A percentile compares a stretch with the other conserved stretches of the same genome.
Evolutionary conservation across 1,140 invertebrate genomes (phyloP).

Genomic region (Heliothis subflexa): DNA sequence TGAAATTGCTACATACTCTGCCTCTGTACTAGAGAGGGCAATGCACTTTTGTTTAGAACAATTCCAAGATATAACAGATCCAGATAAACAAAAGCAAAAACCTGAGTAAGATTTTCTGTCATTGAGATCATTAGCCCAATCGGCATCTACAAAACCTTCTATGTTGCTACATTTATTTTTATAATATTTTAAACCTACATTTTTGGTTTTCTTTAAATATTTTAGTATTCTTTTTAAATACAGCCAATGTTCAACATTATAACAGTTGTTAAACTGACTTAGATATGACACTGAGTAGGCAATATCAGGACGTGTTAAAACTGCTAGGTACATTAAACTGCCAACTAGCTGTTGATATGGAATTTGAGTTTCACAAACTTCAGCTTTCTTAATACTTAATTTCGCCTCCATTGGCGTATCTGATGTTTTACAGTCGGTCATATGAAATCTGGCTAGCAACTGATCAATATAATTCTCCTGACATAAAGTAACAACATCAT

Average conservation of each 20-base stretch:
- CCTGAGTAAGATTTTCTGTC: not conserved
- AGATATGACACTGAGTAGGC: not conserved
- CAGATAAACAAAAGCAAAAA: not conserved
- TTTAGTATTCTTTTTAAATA: not conserved
- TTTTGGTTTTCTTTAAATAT: not conserved
- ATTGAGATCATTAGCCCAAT: not conserved
- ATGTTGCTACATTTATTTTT: not conserved
- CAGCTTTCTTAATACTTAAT: not conserved
- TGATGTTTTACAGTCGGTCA: not conserved
- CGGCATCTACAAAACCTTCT: not conserved
- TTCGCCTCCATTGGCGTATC: not conserved
- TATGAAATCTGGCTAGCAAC: not conserved
- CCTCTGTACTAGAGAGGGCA: not conserved
- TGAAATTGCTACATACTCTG: too few species aligned
- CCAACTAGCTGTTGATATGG: not conserved
- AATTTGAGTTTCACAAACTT: not conserved
- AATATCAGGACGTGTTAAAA: not conserved
- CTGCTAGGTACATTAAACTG: not conserved
- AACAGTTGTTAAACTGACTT: not conserved
- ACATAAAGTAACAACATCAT: not conserved
- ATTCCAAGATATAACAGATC: not conserved
- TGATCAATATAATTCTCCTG: not conserved
- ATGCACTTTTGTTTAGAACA: not conserved
- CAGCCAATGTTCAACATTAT: not conserved
- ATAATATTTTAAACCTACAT: not conserved